Percentiles rank a stretch among this genome's conserved stretches.
Conservation (phyloP, 2,888 invertebrate genomes). For the Latrodectus hesperus region DNA sequence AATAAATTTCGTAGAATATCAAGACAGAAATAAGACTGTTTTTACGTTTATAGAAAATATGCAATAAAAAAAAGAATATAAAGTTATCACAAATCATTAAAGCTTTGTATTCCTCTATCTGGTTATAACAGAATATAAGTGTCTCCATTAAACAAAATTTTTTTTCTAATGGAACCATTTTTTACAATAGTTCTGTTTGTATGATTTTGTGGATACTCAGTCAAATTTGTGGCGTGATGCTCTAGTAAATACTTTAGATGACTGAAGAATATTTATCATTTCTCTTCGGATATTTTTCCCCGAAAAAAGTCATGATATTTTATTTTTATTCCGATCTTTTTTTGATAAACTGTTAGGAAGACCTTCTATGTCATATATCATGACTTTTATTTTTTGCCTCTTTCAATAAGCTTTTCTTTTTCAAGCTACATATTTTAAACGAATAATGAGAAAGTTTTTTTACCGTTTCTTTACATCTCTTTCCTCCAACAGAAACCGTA, state of each 20-base stretch:
- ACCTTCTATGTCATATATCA: slow-evolving; percentile 64
- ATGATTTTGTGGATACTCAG: slow-evolving; percentile 34
- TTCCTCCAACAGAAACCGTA: slow-evolving; percentile 18
- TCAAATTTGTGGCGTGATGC: slow-evolving; percentile 58
- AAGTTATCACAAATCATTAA: background rate
- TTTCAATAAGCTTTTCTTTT: slow-evolving; percentile 55
- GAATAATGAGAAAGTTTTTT: slow-evolving; percentile 60
- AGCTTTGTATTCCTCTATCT: slow-evolving; percentile 7
- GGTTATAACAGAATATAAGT: slow-evolving; percentile 7
- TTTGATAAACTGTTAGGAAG: slow-evolving; percentile 63
- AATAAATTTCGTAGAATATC: no score
- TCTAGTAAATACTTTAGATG: slow-evolving; percentile 57
- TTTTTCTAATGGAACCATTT: slow-evolving; percentile 35
- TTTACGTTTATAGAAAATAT: background rate
- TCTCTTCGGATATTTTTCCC: slow-evolving; percentile 36
- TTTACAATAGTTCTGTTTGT: slow-evolving; percentile 28
- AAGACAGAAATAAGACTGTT: no score
- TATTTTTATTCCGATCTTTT: slow-evolving; percentile 5
- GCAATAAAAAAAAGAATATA: background rate
- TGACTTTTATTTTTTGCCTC: slow-evolving; percentile 51
- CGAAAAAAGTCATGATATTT: slow-evolving; percentile 42
- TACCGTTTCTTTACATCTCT: slow-evolving; percentile 7
- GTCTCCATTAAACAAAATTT: background rate
- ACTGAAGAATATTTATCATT: slow-evolving; percentile 63
- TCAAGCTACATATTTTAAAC: slow-evolving; percentile 49